Conservation (phyloP, 1,140 invertebrate genomes). For the Maniola jurtina region DNA sequence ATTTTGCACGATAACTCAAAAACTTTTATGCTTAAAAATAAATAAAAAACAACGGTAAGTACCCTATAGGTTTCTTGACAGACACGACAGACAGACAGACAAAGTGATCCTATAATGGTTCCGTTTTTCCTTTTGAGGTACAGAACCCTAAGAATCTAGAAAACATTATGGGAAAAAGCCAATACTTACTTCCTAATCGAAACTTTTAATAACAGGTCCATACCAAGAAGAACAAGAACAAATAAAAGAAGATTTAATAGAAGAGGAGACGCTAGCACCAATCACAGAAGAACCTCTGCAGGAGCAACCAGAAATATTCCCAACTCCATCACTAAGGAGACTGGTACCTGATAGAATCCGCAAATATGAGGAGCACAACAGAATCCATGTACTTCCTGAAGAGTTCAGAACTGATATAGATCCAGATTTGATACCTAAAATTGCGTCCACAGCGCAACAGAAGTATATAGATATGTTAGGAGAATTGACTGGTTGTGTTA, state of each 20-base stretch:
- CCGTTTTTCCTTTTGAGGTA: too few relatives aligned
- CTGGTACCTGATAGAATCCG: slow-evolving; percentile 51
- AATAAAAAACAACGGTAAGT: too few relatives aligned
- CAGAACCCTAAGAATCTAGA: too few relatives aligned
- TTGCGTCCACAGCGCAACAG: slow-evolving; percentile 48
- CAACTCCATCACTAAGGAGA: slow-evolving; percentile 51
- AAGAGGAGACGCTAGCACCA: slow-evolving; percentile 28
- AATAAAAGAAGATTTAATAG: slow-evolving; percentile 20
- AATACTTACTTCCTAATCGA: not conserved
- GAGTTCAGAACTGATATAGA: slow-evolving; percentile 57
- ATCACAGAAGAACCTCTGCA: slow-evolving; percentile 34
- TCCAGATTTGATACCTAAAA: slow-evolving; percentile 53
- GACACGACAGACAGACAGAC: too few relatives aligned
- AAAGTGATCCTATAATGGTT: too few relatives aligned
- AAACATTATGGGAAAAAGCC: not conserved
- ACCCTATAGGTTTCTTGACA: too few relatives aligned
- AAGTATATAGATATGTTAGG: slow-evolving; percentile 60
- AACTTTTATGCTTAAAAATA: too few relatives aligned
- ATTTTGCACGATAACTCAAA: too few relatives aligned
- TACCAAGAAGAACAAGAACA: slow-evolving; percentile 32
- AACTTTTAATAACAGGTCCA: slow-evolving; percentile 18
- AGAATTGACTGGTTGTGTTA: slow-evolving; percentile 51
- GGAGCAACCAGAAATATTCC: slow-evolving; percentile 49
- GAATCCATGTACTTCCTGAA: slow-evolving; percentile 59
- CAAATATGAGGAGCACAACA: slow-evolving; percentile 47